These are phyloP conservation scores for Rhabditoides inermis DNA, from an alignment of 2,888 invertebrate species.

Conservation along the genomic window DNA sequence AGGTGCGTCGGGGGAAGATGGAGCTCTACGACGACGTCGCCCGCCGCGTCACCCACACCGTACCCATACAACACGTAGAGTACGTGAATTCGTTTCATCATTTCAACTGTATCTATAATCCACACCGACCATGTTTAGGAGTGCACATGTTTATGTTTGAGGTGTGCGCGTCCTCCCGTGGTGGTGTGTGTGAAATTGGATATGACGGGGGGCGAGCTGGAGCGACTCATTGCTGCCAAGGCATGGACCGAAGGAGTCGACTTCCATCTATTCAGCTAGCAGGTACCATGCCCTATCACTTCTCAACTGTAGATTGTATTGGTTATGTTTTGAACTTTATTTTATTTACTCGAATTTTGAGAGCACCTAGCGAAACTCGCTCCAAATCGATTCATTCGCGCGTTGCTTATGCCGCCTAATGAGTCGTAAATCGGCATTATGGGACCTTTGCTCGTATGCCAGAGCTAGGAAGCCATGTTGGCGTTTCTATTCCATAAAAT, in stretches of 20 bases:
- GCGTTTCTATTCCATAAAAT: background rate
- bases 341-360: conserved; percentile 70
- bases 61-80: conserved; percentile 67
- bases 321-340: conserved; percentile 67
- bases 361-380: too few relatives aligned
- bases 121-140: background rate
- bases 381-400: too few relatives aligned
- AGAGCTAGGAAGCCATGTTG: too few relatives aligned
- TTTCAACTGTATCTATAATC: background rate
- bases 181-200: conserved; percentile 75
- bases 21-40: conserved; percentile 61
- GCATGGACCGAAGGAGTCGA: conserved; percentile 66
- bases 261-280: too few relatives aligned
- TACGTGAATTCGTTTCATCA: conserved; percentile 7
- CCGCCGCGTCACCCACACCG: conserved; percentile 50
- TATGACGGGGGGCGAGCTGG: conserved; percentile 68
- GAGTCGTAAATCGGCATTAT: too few relatives aligned
- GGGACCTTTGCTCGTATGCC: too few relatives aligned
- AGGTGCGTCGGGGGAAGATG: conserved; percentile 64
- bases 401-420: too few relatives aligned
- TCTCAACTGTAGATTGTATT: conserved; percentile 65
- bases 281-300: conserved; percentile 60
- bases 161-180: conserved; percentile 64
- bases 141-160: conserved; percentile 13
- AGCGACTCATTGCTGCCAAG: conserved; percentile 65